Percentiles rank a stretch among this genome's conserved stretches.
Conservation (phyloP, 1,140 invertebrate species). For the Drosophila sulfurigaster region DNA sequence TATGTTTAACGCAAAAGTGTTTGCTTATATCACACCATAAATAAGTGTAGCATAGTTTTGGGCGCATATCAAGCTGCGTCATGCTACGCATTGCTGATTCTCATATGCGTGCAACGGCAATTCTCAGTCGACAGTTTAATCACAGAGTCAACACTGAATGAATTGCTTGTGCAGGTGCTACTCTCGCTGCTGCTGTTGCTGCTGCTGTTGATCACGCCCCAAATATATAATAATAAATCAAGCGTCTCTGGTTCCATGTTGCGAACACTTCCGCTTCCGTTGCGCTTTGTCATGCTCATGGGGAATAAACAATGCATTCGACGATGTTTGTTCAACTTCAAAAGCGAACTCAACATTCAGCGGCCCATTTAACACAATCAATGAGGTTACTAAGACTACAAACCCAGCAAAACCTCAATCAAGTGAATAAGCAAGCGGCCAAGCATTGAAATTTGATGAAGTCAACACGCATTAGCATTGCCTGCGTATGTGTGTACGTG, state of each 20-base stretch:
- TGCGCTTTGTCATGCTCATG: slow-evolving; percentile 49
- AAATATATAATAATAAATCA: slow-evolving; percentile 57
- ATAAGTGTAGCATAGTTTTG: slow-evolving; percentile 6
- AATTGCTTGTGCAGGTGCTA: slow-evolving; percentile 20
- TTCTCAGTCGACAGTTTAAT: slow-evolving; percentile 34
- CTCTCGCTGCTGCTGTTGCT: neutral
- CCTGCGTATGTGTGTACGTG: slow-evolving; percentile 9
- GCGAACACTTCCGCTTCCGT: slow-evolving; percentile 73
- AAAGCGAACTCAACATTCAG: slow-evolving; percentile 69
- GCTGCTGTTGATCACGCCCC: slow-evolving; percentile 38
- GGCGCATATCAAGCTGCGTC: slow-evolving; percentile 26
- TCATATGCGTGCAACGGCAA: slow-evolving; percentile 47
- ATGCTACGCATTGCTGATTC: slow-evolving; percentile 53
- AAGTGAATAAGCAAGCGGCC: slow-evolving; percentile 47
- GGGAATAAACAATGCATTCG: slow-evolving; percentile 27
- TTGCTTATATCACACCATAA: too few relatives aligned
- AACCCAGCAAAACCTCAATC: neutral
- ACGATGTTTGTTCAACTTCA: slow-evolving; percentile 39
- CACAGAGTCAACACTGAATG: slow-evolving; percentile 24
- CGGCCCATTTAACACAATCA: slow-evolving; percentile 72
- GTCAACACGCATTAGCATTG: slow-evolving; percentile 49
- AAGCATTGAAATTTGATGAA: slow-evolving; percentile 62
- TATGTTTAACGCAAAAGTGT: too few relatives aligned
- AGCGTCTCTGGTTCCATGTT: slow-evolving; percentile 31
- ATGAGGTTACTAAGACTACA: slow-evolving; percentile 50